Evolutionary conservation across 37 sponge, comb jelly and placozoan genomes (phyloP).

Genomic region (Dysidea cf. avara): DNA sequence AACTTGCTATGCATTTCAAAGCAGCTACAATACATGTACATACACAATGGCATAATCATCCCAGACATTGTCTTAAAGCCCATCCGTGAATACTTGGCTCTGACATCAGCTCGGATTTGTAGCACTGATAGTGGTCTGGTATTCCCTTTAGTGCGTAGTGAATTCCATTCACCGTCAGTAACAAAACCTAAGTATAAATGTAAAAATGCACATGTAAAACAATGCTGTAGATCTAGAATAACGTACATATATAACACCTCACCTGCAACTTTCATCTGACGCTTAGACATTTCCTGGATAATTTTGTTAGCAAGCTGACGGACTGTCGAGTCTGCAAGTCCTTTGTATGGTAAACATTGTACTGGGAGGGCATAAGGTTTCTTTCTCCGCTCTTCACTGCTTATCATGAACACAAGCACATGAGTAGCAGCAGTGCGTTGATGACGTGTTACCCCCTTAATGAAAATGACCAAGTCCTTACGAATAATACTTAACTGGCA

Average conservation of each 20-base stretch:
- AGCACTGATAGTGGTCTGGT: too few species aligned
- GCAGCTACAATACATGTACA: too few species aligned
- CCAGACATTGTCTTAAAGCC: neutral
- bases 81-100: neutral
- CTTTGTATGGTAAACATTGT: constrained; percentile 34
- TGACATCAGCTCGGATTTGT: neutral
- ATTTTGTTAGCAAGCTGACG: too few species aligned
- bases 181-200: constrained; percentile 24
- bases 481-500: constrained; percentile 7
- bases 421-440: constrained; percentile 54
- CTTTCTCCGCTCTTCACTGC: too few species aligned
- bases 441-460: constrained; percentile 3
- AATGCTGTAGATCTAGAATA: too few species aligned
- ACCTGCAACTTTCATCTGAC: constrained; percentile 24
- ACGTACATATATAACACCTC: too few species aligned
- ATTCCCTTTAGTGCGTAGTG: too few species aligned
- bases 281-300: constrained; percentile 9
- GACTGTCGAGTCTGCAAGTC: constrained; percentile 1
- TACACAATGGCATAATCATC: neutral
- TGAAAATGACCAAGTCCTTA: neutral
- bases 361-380: too few species aligned
- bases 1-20: too few species aligned
- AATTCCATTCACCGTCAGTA: too few species aligned
- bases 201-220: too few species aligned
- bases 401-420: constrained; percentile 47